Base-by-base conservation (phyloP, 2,113 vertebrate species). In the Procavia capensis region DNA sequence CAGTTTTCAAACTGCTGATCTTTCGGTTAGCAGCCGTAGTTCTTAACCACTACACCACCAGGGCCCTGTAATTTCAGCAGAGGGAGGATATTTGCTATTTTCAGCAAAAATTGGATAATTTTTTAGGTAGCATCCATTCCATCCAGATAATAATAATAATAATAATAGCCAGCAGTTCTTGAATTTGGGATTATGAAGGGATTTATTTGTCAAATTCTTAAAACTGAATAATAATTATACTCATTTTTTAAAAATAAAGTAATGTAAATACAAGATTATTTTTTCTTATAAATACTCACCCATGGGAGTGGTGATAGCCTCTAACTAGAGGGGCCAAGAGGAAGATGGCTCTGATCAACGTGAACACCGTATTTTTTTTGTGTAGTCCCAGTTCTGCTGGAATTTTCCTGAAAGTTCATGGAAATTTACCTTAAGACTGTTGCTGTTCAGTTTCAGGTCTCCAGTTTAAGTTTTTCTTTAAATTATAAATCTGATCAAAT, bases 161-260 rank as follows among this genome's bases (percentile, higher is more conserved):
- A 83, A 86, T 7, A 83, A 2, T 61, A 83, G 72, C 9, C 1
- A 50, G 9, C 41, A n/a, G 17, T 57, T 76, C 41, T 79, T 87
- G 25, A 92, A 87, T 10, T 82, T 83, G 24, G 11, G 11, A 54
- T 86, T 91, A 70, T n/a, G 82, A 82, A 76, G 10, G 3, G 4
- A 74, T 95, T 95, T 90, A 43, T 79, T 68, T 43, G 31, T 13
- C 11, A 88, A 34, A 75, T 29, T 78, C 17, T 93, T 82, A 88
- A 85, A 93, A 82, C 5, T 72, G 6, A 78, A 61, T 70, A 59
- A n/a, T 78, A 43, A 9, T 54, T 92, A 34, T 27, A 76, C 31
- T 72, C 66, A 16, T 82, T 89, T 88, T 91, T 31, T 86, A 86
- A 78, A n/a, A 36, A 57, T 75, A 85, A 87, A 59, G 9, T 20